Conservation (phyloP, 2,797 vertebrate genomes). For the Sebastes vulpes region DNA sequence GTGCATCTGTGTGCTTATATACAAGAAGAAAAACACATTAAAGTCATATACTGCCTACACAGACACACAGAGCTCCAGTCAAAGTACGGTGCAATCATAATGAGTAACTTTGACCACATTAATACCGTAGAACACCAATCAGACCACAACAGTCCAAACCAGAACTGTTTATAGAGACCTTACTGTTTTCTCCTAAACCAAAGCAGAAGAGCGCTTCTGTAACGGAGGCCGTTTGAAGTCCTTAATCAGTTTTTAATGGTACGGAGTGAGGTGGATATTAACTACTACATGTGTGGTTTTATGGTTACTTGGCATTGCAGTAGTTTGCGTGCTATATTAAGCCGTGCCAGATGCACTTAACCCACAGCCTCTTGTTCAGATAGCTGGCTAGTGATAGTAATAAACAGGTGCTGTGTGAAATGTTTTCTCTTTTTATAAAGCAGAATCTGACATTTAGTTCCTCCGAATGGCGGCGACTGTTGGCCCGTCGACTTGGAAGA, state of each 20-base stretch:
- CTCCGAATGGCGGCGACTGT: slow-evolving; percentile 14
- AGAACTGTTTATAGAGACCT: slow-evolving; percentile 74
- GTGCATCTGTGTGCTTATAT: slow-evolving; percentile 6
- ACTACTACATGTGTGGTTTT: slow-evolving; percentile 81
- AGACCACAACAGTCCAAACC: slow-evolving; percentile 68
- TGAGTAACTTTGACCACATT: slow-evolving; percentile 68
- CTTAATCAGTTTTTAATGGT: slow-evolving; percentile 81
- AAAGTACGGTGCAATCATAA: slow-evolving; percentile 30
- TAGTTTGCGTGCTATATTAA: slow-evolving; percentile 77
- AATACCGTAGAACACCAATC: slow-evolving; percentile 58
- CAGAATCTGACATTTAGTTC: slow-evolving; percentile 27
- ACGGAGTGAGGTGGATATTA: slow-evolving; percentile 73
- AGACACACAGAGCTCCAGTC: slow-evolving; percentile 34
- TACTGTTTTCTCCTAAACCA: slow-evolving; percentile 67
- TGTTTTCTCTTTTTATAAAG: slow-evolving; percentile 34
- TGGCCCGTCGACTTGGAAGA: not conserved
- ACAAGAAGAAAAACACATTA: slow-evolving; percentile 40
- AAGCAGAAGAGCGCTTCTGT: slow-evolving; percentile 72
- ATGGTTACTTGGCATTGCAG: slow-evolving; percentile 79
- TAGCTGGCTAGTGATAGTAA: slow-evolving; percentile 67
- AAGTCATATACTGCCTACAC: slow-evolving; percentile 26
- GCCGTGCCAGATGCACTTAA: slow-evolving; percentile 71
- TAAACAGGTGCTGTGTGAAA: slow-evolving; percentile 78
- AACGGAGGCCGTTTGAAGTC: slow-evolving; percentile 76
- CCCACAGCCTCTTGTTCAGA: slow-evolving; percentile 56